Percentiles rank a stretch among this genome's conserved stretches.
Evolutionary conservation across 2,113 vertebrate genomes (phyloP).

Genomic region (Lepidothrix coronata): DNA sequence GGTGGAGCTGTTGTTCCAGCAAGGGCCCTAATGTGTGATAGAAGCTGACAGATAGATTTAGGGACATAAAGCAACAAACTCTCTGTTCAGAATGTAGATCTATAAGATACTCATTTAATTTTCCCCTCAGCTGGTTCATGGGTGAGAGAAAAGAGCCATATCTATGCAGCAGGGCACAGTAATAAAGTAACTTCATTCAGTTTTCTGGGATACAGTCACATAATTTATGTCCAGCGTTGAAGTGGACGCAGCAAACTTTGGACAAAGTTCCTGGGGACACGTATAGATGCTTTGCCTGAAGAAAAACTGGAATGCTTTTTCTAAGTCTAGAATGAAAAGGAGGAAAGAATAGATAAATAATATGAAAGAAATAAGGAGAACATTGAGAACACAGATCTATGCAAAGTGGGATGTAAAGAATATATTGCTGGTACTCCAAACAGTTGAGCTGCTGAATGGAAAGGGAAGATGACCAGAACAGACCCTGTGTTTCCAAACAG

Average conservation of each 20-base stretch:
- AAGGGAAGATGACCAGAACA: not conserved
- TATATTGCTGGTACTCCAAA: rapidly evolving
- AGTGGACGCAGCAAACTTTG: not conserved
- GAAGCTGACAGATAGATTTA: conserved; percentile 50
- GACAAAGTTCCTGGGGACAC: not conserved
- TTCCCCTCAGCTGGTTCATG: not conserved
- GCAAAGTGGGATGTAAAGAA: not conserved
- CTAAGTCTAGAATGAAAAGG: not conserved
- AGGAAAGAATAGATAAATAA: not conserved
- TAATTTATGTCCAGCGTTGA: not conserved
- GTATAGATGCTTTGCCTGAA: not conserved
- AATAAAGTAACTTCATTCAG: not conserved
- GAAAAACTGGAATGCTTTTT: not conserved
- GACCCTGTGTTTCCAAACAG: not conserved
- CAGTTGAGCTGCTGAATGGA: not conserved
- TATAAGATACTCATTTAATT: not conserved
- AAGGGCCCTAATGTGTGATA: not conserved
- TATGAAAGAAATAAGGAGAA: not conserved
- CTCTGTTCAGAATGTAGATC: not conserved
- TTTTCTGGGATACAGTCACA: not conserved
- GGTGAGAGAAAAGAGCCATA: not conserved
- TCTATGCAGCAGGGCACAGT: not conserved
- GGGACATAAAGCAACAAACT: not conserved
- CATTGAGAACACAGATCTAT: not conserved
- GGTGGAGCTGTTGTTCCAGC: not conserved